A percentile compares a stretch with the other conserved stretches of the same genome.
These are phyloP conservation scores for Gopherus flavomarginatus DNA, from an alignment of 2,113 vertebrate genomes.

Conservation along the genomic window DNA sequence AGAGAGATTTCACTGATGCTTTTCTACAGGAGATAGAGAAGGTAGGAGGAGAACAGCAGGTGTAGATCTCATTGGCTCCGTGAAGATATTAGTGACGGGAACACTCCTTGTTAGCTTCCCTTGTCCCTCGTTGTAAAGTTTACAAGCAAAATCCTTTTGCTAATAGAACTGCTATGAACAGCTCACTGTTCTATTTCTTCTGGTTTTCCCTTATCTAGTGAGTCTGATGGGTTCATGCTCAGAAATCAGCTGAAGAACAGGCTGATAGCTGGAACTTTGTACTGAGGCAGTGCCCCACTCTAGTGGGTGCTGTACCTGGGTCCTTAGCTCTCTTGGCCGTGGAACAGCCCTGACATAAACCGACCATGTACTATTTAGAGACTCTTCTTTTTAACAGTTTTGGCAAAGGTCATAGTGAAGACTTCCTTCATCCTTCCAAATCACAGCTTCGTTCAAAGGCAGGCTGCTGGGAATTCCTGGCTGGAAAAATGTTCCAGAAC, in stretches of 20 bases:
- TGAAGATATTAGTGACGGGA: not conserved
- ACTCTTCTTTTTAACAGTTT: not conserved
- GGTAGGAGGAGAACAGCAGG: constrained; percentile 53
- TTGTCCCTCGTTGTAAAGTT: not conserved
- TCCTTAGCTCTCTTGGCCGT: not conserved
- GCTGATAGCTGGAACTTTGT: no score
- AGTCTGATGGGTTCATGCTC: no score
- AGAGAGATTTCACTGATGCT: constrained; percentile 67
- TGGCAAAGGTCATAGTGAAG: not conserved
- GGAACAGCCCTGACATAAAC: not conserved
- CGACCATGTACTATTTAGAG: not conserved
- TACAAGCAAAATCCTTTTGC: not conserved
- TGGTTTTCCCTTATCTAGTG: no score
- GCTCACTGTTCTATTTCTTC: no score
- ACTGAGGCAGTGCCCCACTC: not conserved
- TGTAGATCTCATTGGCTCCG: not conserved
- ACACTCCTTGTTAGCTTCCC: not conserved
- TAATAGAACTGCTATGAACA: not conserved
- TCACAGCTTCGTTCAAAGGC: not conserved
- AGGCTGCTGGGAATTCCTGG: not conserved
- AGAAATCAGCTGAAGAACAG: no score
- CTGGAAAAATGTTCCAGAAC: not conserved
- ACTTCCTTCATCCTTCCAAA: not conserved
- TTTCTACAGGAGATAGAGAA: constrained; percentile 77
- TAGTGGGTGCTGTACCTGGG: not conserved